These are phyloP conservation scores for Gambusia holbrooki DNA, from an alignment of 2,113 vertebrate genomes.

Conservation along the genomic window DNA sequence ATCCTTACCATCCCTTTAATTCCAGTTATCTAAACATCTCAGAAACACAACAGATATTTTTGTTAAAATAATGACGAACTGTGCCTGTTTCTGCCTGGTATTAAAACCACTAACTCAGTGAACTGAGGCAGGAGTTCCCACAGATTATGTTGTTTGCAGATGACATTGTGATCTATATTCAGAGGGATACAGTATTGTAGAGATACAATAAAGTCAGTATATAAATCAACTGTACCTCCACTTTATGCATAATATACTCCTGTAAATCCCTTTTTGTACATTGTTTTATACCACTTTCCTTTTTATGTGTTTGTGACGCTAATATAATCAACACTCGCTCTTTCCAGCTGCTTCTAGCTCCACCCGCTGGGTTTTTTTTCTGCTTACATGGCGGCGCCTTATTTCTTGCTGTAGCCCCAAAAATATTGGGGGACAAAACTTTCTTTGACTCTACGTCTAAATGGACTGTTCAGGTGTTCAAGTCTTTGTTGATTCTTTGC, in stretches of 20 bases:
- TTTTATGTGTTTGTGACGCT: constrained; percentile 6
- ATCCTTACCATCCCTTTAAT: not conserved
- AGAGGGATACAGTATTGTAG: not conserved
- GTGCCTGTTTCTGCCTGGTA: not conserved
- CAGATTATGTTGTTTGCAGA: not conserved
- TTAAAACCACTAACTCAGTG: not conserved
- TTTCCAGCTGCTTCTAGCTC: constrained; percentile 19
- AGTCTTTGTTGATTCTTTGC: constrained; percentile 59
- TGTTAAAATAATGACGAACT: no score
- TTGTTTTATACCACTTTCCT: constrained; percentile 2
- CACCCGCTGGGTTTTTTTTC: constrained; percentile 7
- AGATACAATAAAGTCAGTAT: not conserved
- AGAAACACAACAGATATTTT: not conserved
- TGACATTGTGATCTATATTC: not conserved
- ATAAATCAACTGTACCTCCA: not conserved
- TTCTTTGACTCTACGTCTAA: constrained; percentile 13
- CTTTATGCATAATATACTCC: not conserved
- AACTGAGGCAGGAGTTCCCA: not conserved
- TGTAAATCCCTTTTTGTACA: not conserved
- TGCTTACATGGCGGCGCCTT: constrained; percentile 4
- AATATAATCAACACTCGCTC: constrained; percentile 4
- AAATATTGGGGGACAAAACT: constrained; percentile 25
- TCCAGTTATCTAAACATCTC: not conserved
- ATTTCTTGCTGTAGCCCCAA: constrained; percentile 17
- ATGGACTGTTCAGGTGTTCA: constrained; percentile 26